Evolutionary conservation across 2,888 invertebrate species (phyloP).

Genomic region (Epinotia nisella): DNA sequence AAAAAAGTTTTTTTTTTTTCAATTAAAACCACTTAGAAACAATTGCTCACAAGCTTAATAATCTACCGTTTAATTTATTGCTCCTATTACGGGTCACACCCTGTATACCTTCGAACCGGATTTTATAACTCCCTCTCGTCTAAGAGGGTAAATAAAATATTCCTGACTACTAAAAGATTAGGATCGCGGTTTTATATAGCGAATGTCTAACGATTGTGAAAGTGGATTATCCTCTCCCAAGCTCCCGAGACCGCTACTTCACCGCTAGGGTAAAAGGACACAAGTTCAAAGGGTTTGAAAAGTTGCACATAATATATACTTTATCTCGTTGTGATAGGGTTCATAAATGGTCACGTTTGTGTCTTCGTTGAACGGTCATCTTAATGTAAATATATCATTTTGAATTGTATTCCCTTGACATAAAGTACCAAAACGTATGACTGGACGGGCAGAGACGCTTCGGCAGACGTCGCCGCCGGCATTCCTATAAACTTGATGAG

Average conservation of each 20-base stretch:
- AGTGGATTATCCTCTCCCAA: slow-evolving; percentile 7
- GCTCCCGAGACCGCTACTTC: background rate
- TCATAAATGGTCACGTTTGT: background rate
- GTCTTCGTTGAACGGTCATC: background rate
- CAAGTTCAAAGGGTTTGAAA: background rate
- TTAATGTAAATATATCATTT: background rate
- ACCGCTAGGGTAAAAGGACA: background rate
- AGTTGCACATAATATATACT: background rate
- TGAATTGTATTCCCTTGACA: background rate
- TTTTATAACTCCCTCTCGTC: no score
- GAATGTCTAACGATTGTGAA: slow-evolving; percentile 8
- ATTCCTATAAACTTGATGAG: slow-evolving; percentile 16
- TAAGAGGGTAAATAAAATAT: background rate
- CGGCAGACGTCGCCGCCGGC: slow-evolving; percentile 21
- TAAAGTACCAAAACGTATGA: background rate
- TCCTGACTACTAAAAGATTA: background rate
- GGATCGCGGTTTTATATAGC: background rate
- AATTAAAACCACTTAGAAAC: no score
- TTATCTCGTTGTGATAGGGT: background rate
- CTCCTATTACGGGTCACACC: no score
- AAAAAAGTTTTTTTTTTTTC: no score
- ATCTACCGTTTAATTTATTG: no score
- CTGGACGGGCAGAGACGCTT: slow-evolving; percentile 1
- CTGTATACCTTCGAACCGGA: no score
- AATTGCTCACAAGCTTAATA: no score